These are phyloP conservation scores for Scyliorhinus canicula DNA, from an alignment of 2,797 vertebrate genomes.

Conservation along the genomic window DNA sequence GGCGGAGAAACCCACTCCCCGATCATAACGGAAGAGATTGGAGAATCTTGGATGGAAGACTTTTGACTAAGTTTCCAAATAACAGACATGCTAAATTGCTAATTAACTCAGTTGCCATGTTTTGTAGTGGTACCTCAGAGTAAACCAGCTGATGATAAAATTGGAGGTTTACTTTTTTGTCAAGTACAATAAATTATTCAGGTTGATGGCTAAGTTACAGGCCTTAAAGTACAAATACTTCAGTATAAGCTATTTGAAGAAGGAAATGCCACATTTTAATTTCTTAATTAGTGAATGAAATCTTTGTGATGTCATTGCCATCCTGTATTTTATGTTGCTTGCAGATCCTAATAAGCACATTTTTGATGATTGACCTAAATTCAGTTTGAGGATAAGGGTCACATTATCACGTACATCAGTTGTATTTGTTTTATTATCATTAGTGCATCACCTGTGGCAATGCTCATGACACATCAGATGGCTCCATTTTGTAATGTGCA, in stretches of 20 bases:
- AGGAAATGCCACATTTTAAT: neutral
- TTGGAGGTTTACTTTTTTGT: neutral
- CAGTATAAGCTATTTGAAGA: neutral
- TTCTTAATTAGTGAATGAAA: neutral
- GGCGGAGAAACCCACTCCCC: too few species aligned
- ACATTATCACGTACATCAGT: neutral
- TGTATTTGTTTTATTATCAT: neutral
- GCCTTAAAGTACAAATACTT: neutral
- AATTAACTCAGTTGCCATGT: slow-evolving; percentile 4
- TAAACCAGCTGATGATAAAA: neutral
- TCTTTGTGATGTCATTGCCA: neutral
- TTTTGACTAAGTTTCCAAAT: slow-evolving; percentile 24
- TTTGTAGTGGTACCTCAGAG: neutral
- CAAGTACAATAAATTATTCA: neutral
- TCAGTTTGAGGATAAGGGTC: neutral
- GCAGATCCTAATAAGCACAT: neutral
- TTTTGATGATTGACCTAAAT: neutral
- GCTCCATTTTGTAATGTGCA: neutral
- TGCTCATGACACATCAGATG: neutral
- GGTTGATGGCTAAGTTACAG: neutral
- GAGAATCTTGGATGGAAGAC: too few species aligned
- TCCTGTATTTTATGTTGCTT: neutral
- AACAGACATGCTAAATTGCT: neutral
- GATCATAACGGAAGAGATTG: too few species aligned
- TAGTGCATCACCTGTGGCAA: neutral